Evolutionary conservation across 2,888 invertebrate genomes (phyloP).

Genomic region (Rhagophthalmus giganteus): DNA sequence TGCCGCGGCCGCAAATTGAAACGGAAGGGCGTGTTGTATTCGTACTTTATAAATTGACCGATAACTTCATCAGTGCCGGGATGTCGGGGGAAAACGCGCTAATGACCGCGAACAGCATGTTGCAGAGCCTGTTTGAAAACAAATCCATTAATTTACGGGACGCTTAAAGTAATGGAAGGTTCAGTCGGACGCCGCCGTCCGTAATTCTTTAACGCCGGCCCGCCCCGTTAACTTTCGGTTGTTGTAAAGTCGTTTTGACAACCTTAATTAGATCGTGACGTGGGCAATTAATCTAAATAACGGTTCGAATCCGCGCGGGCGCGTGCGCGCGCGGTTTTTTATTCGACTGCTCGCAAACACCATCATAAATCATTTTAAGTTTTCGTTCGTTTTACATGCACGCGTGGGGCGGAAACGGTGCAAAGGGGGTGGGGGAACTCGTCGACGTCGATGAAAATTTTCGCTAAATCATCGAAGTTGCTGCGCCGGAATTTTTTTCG

Average conservation of each 20-base stretch:
- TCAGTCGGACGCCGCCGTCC: slow-evolving; percentile 3
- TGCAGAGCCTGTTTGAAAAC: slow-evolving; percentile 16
- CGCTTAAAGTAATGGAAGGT: slow-evolving; percentile 11
- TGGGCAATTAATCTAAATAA: background rate
- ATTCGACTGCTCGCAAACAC: too few species aligned
- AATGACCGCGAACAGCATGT: slow-evolving; percentile 18
- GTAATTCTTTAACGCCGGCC: background rate
- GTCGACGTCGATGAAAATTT: too few species aligned
- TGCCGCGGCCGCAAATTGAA: slow-evolving; percentile 8
- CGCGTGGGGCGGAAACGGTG: too few species aligned
- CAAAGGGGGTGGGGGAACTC: too few species aligned
- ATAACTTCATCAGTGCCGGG: slow-evolving; percentile 11
- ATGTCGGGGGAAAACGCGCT: slow-evolving; percentile 12
- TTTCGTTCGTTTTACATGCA: too few species aligned
- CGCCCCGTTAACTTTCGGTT: background rate
- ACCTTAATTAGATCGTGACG: background rate
- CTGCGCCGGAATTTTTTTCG: too few species aligned
- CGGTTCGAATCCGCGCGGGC: too few species aligned
- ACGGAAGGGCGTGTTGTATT: slow-evolving; percentile 6
- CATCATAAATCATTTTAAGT: too few species aligned
- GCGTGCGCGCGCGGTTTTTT: too few species aligned
- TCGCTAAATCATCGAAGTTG: too few species aligned
- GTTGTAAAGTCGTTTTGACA: background rate
- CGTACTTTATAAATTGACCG: slow-evolving; percentile 10
- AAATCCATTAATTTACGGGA: slow-evolving; percentile 17